Evolutionary conservation across 2,797 vertebrate species (phyloP).

Genomic region (Parotocinclus haroldoi): DNA sequence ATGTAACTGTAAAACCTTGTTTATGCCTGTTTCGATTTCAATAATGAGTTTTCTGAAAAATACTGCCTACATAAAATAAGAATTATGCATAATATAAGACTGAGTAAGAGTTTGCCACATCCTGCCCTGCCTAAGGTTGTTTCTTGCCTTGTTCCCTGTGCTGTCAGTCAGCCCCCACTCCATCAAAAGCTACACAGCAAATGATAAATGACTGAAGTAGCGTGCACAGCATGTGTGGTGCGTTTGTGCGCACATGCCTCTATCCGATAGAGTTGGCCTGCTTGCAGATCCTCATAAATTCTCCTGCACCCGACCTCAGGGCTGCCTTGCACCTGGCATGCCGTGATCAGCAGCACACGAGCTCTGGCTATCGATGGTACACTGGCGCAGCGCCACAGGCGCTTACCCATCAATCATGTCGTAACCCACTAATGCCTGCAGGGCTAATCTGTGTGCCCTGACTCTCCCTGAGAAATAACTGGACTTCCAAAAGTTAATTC

Average conservation of each 20-base stretch:
- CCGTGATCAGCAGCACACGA: conserved; percentile 43
- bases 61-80: no score
- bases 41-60: no score
- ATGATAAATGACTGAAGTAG: conserved; percentile 7
- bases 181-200: conserved; percentile 15
- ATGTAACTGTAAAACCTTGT: no score
- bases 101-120: no score
- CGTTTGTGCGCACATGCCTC: conserved; percentile 19
- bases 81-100: no score
- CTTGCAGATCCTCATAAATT: conserved; percentile 50
- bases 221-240: conserved; percentile 10
- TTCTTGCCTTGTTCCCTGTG: no score
- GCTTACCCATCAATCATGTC: conserved; percentile 44
- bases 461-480: conserved; percentile 11
- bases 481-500: background rate
- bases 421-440: conserved; percentile 47
- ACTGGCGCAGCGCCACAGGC: conserved; percentile 28
- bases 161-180: no score
- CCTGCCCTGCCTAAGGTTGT: no score
- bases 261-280: conserved; percentile 23
- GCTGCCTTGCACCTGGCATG: conserved; percentile 45
- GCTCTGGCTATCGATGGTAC: conserved; percentile 27
- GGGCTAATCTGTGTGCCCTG: conserved; percentile 34
- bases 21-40: no score
- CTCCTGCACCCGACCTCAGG: conserved; percentile 38